Base-by-base conservation (phyloP, 2,113 vertebrate species). In the Gymnogyps californianus region DNA sequence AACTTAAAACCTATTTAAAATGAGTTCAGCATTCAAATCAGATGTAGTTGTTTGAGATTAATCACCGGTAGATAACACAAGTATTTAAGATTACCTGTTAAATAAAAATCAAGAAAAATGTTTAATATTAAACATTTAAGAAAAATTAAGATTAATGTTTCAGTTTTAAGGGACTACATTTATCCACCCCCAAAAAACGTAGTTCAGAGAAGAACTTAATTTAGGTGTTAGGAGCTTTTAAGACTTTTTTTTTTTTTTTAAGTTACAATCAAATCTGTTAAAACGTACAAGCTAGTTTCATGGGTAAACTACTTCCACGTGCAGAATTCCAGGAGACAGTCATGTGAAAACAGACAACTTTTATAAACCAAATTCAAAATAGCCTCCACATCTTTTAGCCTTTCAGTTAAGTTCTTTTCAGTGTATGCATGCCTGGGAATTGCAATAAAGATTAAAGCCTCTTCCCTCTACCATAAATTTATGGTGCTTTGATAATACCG, bases 131-230 rank as follows among this genome's bases (percentile, higher is more conserved):
- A 38, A 38, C 38, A 38, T 38, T 38, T 38, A 38, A 38, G 38
- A 38, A 38, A 38, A 38, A 38, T 38, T 38, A 38, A 38, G 38
- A 38, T 28, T 3, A 46, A 67, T 54, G 47, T 59, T 93, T 71
- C n/a, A 2, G 4, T 49, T 75, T 86, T 47, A 80, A 40, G 2
- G 16, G 26, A 54, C 19, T 49, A 57, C 32, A 71, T 38, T 83
- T 75, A 70, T 44, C 34, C 13, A 34, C 1, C 3, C 3, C 16
- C 1, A 2, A 82, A 44, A 40, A 83, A 62, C 0, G 1, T 14
- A 74, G 52, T 74, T 75, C 36, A 82, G 44, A 64, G 14, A 52
- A 46, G 26, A 88, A 78, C 8, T 40, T 65, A 54, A 34, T 32
- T 79, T 71, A 71, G 21, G 24, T 20, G 2, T 36, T 46, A 66